Conservation (phyloP, 2,797 vertebrate genomes). For the Coilia nasus region DNA sequence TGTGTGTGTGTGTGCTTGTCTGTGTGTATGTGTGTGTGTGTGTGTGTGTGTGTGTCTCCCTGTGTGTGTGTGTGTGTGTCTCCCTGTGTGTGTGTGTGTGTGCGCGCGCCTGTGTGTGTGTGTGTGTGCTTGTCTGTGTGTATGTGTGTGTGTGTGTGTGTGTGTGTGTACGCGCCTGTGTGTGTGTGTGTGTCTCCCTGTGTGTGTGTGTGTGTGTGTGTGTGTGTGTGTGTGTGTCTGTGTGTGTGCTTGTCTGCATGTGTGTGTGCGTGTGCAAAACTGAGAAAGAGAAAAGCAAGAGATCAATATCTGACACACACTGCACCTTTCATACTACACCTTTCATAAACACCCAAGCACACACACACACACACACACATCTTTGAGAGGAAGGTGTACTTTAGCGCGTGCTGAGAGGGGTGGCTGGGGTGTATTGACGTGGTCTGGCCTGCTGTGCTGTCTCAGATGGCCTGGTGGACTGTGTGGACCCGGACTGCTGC, state of each 20-base stretch:
- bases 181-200: no score
- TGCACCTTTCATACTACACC: background rate
- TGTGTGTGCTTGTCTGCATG: no score
- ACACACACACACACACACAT: slow-evolving; percentile 13
- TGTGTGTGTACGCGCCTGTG: no score
- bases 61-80: background rate
- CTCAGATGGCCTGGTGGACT: slow-evolving; percentile 85
- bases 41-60: background rate
- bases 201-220: no score
- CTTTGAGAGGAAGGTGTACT: background rate
- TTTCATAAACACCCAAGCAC: background rate
- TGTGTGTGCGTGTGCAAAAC: background rate
- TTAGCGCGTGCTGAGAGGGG: background rate
- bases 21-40: background rate
- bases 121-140: no score
- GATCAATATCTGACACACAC: slow-evolving; percentile 5
- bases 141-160: no score
- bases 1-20: background rate
- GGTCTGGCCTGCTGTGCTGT: slow-evolving; percentile 32
- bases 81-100: background rate
- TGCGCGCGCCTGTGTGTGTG: background rate
- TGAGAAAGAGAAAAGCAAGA: background rate
- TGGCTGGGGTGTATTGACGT: slow-evolving; percentile 27
- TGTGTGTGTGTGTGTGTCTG: no score
- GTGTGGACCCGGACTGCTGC: slow-evolving; percentile 87